These are phyloP conservation scores for Eulemur rufifrons DNA, from an alignment of 2,113 vertebrate genomes.

Conservation along the genomic window DNA sequence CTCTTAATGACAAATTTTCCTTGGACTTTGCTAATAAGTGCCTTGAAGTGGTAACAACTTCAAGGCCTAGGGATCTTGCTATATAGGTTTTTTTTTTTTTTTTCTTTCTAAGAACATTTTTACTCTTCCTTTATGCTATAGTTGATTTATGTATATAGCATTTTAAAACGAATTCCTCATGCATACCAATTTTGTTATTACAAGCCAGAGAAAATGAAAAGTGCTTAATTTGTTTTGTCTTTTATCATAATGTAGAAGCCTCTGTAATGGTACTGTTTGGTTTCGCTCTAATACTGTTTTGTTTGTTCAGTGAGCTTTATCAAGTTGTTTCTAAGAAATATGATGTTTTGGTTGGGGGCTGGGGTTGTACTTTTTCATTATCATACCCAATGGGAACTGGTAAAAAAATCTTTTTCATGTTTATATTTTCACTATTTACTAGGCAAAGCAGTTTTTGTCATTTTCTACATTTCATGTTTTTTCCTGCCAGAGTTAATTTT, in stretches of 20 bases:
- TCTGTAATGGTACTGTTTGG: neutral
- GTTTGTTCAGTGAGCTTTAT: neutral
- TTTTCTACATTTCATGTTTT: neutral
- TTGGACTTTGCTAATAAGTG: neutral
- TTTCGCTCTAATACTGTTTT: neutral
- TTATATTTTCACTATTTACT: slow-evolving; percentile 20
- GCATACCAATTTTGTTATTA: neutral
- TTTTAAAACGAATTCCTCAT: slow-evolving; percentile 29
- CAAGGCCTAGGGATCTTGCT: neutral
- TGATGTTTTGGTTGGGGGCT: neutral
- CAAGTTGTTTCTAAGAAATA: neutral
- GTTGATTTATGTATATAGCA: neutral
- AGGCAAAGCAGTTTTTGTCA: neutral
- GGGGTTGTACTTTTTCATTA: neutral
- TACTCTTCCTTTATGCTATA: neutral
- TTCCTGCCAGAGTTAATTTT: slow-evolving; percentile 17
- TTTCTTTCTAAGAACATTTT: neutral
- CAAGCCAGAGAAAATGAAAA: neutral
- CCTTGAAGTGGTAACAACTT: neutral
- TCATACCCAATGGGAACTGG: neutral
- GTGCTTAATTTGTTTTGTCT: neutral
- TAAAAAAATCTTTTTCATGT: neutral
- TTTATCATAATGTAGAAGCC: neutral
- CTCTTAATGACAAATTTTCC: neutral
- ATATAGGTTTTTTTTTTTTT: neutral